phyloP scores from a whole-genome alignment of 92 coral and sea anemone species.

The Anthopleura xanthogrammica region DNA sequence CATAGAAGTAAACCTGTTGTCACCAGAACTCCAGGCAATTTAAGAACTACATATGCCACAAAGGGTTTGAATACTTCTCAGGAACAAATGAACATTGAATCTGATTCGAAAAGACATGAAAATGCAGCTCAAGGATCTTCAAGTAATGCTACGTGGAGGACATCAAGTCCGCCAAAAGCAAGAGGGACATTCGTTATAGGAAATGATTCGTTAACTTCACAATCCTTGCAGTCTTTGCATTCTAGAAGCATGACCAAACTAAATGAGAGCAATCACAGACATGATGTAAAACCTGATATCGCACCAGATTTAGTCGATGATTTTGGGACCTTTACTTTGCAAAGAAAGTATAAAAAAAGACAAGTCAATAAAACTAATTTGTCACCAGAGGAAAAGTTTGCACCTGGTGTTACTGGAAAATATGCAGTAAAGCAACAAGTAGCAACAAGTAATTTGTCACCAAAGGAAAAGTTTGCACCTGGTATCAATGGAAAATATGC shows the following conservation, averaged over 20 bases:
- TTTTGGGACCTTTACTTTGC: slow-evolving; percentile 50
- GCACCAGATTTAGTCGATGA: slow-evolving; percentile 33
- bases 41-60: slow-evolving; percentile 10
- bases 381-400: slow-evolving; percentile 18
- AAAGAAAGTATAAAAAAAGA: slow-evolving; percentile 52
- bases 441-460: background rate
- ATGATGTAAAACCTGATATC: background rate
- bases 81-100: slow-evolving; percentile 25
- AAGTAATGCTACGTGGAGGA: background rate
- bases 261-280: background rate
- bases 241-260: slow-evolving; percentile 13
- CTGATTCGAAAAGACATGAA: slow-evolving; percentile 24
- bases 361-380: background rate
- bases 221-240: background rate
- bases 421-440: slow-evolving; percentile 28
- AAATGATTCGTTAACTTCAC: slow-evolving; percentile 16
- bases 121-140: slow-evolving; percentile 11
- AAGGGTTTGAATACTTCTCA: slow-evolving; percentile 20
- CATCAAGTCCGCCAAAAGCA: slow-evolving; percentile 4
- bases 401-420: slow-evolving; percentile 44
- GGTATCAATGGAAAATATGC: slow-evolving; percentile 36
- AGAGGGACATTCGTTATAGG: slow-evolving; percentile 2
- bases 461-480: slow-evolving; percentile 32
- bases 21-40: slow-evolving; percentile 15
- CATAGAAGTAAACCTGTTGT: background rate